A percentile compares a stretch with the other conserved stretches of the same genome.
Conservation (phyloP, 2,113 vertebrate genomes). For the Apteryx owenii region DNA sequence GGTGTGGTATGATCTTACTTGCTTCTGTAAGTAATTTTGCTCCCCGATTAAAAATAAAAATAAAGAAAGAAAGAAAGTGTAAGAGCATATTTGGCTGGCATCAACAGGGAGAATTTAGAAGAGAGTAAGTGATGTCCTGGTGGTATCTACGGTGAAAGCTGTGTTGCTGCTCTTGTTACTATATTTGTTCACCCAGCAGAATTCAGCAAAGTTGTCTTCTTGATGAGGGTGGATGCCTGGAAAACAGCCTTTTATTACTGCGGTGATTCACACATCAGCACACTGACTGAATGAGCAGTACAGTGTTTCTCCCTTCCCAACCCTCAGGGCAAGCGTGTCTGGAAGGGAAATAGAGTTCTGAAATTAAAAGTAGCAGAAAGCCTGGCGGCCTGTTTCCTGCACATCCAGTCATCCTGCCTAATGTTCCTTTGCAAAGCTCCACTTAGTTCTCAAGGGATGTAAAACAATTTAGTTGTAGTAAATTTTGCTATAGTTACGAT, state of each 20-base stretch:
- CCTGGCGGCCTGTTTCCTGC: background rate
- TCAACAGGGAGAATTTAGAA: background rate
- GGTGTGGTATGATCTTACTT: background rate
- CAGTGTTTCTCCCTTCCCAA: conserved; percentile 9
- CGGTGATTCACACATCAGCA: conserved; percentile 53
- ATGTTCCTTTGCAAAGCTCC: background rate
- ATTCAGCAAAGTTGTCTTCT: background rate
- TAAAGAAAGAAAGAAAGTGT: background rate
- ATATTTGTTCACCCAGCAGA: background rate
- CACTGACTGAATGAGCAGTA: conserved; percentile 33
- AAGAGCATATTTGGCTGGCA: background rate
- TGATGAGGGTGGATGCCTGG: conserved; percentile 33
- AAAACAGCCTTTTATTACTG: conserved; percentile 54
- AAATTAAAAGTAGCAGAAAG: conserved; percentile 38
- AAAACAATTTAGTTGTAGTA: background rate
- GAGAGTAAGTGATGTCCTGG: background rate
- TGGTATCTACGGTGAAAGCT: background rate
- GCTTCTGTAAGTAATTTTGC: background rate
- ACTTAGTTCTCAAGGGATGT: background rate
- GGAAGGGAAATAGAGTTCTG: conserved; percentile 19
- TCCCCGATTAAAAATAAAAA: background rate
- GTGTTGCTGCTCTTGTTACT: background rate
- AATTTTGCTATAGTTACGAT: background rate
- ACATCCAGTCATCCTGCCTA: background rate
- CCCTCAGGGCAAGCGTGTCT: conserved; percentile 44